These are phyloP conservation scores for Phoeniculus purpureus DNA, from an alignment of 2,797 vertebrate genomes.

Conservation along the genomic window DNA sequence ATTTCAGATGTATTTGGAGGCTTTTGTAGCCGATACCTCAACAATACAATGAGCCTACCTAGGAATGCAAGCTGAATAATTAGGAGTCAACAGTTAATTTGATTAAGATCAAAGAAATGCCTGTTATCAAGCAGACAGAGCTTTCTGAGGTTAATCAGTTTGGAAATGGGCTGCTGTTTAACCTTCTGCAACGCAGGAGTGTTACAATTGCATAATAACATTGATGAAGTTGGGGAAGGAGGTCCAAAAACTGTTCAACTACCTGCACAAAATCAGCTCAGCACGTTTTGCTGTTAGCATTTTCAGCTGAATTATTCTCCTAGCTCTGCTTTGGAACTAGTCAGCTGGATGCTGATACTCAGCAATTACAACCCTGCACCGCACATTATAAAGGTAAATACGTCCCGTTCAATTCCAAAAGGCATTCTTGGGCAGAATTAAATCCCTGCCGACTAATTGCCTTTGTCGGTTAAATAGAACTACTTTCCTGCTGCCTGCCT, in stretches of 20 bases:
- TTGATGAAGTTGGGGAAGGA: background rate
- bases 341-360: conserved; percentile 56
- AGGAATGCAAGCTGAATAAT: background rate
- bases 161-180: background rate
- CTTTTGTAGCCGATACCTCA: background rate
- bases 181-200: background rate
- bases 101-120: background rate
- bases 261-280: background rate
- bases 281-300: background rate
- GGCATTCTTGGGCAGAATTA: conserved; percentile 51
- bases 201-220: background rate
- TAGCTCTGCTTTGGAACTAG: conserved; percentile 16
- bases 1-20: background rate
- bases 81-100: background rate
- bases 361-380: conserved; percentile 43
- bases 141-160: background rate
- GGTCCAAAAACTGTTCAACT: background rate
- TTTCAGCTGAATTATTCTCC: conserved; percentile 25
- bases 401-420: conserved; percentile 37
- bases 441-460: conserved; percentile 70
- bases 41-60: background rate
- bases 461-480: conserved; percentile 61
- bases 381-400: conserved; percentile 45
- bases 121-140: background rate
- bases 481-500: conserved; percentile 54